A percentile compares a stretch with the other conserved stretches of the same genome.
phyloP scores from a whole-genome alignment of 2,113 vertebrate species.

The Pelusios castaneus region DNA sequence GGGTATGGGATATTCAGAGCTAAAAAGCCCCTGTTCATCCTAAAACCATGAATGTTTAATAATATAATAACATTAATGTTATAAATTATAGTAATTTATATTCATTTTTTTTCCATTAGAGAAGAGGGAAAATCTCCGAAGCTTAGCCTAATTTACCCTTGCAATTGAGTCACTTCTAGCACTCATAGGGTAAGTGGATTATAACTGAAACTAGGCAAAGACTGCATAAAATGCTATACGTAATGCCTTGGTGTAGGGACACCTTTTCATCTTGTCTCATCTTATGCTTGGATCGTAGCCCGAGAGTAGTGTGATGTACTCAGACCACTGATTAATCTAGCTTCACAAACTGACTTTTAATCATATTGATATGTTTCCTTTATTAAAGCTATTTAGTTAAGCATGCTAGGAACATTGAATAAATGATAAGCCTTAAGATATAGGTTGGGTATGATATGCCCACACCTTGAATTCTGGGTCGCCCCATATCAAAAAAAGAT shows the following conservation, averaged over 20 bases:
- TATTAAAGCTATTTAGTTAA: background rate
- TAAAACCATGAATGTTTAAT: background rate
- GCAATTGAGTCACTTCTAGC: background rate
- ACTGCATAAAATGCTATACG: background rate
- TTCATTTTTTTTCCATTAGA: background rate
- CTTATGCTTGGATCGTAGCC: too few species aligned
- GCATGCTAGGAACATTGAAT: background rate
- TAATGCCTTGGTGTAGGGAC: too few species aligned
- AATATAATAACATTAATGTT: background rate
- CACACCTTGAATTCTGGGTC: too few species aligned
- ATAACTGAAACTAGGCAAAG: background rate
- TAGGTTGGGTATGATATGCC: too few species aligned
- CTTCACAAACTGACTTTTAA: too few species aligned
- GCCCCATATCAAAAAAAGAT: too few species aligned
- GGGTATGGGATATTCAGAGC: background rate
- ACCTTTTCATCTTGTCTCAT: too few species aligned
- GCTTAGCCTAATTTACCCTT: background rate
- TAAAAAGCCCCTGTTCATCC: background rate
- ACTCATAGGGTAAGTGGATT: background rate
- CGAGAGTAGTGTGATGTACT: too few species aligned
- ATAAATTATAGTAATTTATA: background rate
- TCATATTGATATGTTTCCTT: too few species aligned
- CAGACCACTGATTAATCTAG: too few species aligned
- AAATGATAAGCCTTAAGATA: background rate
- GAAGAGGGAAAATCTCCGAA: background rate